phyloP scores from a whole-genome alignment of 2,113 vertebrate species.

The Penelope pileata region DNA sequence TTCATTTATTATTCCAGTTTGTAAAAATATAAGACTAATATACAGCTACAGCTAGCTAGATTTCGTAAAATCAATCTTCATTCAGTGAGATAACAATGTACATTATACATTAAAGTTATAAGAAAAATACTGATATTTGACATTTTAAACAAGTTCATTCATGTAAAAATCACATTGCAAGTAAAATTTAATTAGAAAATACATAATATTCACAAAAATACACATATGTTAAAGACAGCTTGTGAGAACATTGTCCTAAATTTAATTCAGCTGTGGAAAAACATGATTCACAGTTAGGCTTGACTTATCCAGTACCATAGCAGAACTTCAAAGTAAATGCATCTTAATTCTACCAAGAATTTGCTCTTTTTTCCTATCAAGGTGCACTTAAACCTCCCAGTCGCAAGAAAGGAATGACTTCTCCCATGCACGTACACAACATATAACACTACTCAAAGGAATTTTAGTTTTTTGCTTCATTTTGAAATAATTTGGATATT shows the following conservation, averaged over 20 bases:
- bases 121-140: slow-evolving; percentile 89
- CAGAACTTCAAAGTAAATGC: slow-evolving; percentile 53
- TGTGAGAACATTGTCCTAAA: slow-evolving; percentile 73
- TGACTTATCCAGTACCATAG: slow-evolving; percentile 68
- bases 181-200: slow-evolving; percentile 87
- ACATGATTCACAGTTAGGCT: slow-evolving; percentile 81
- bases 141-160: slow-evolving; percentile 83
- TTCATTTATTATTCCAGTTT: slow-evolving; percentile 78
- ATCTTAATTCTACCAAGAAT: slow-evolving; percentile 52
- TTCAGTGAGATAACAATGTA: slow-evolving; percentile 82
- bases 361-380: slow-evolving; percentile 62
- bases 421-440: slow-evolving; percentile 4
- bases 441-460: slow-evolving; percentile 42
- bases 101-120: slow-evolving; percentile 84
- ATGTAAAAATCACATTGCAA: slow-evolving; percentile 85
- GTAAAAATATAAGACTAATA: slow-evolving; percentile 84
- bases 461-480: slow-evolving; percentile 36
- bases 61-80: slow-evolving; percentile 83
- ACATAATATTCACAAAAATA: slow-evolving; percentile 80
- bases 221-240: slow-evolving; percentile 73
- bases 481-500: slow-evolving; percentile 51
- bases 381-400: slow-evolving; percentile 66
- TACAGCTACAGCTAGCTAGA: slow-evolving; percentile 82
- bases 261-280: slow-evolving; percentile 74
- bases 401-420: not conserved